phyloP scores from a whole-genome alignment of 30 jellyfish, hydroid and myxozoan species.

The Aurelia sp. region DNA sequence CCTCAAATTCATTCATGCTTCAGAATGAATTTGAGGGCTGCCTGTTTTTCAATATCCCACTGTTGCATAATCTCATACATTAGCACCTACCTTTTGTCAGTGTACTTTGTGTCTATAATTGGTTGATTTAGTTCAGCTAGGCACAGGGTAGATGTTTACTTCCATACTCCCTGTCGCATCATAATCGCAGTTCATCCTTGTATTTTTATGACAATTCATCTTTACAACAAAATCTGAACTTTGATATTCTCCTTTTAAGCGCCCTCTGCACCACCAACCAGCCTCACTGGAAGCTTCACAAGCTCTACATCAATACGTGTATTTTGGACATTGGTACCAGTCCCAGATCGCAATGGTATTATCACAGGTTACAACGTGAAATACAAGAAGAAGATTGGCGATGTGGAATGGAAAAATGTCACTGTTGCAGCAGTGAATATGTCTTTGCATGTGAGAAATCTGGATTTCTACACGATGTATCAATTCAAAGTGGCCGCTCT shows the following conservation, averaged over 20 bases:
- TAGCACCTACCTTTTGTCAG: no score
- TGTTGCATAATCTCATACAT: no score
- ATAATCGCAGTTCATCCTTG: no score
- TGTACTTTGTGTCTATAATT: no score
- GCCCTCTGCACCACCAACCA: constrained; percentile 48
- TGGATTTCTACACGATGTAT: constrained; percentile 23
- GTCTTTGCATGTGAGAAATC: not conserved
- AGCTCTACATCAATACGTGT: constrained; percentile 29
- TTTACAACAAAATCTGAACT: not conserved
- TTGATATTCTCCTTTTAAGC: not conserved
- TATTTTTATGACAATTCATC: not conserved
- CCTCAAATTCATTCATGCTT: no score
- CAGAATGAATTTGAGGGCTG: no score
- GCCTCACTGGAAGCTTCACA: not conserved
- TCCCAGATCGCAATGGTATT: constrained; percentile 30
- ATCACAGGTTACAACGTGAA: constrained; percentile 9
- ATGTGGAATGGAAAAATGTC: constrained; percentile 2
- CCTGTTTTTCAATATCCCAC: no score
- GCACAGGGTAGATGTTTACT: no score
- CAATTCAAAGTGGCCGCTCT: constrained; percentile 14
- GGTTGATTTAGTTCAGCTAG: no score
- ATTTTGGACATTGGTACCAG: constrained; percentile 22
- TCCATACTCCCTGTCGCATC: no score
- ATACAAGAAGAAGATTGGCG: constrained; percentile 1
- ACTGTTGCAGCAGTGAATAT: not conserved